These are phyloP conservation scores for Acanthosepion pharaonis DNA, from an alignment of 2,888 invertebrate genomes.

Conservation along the genomic window DNA sequence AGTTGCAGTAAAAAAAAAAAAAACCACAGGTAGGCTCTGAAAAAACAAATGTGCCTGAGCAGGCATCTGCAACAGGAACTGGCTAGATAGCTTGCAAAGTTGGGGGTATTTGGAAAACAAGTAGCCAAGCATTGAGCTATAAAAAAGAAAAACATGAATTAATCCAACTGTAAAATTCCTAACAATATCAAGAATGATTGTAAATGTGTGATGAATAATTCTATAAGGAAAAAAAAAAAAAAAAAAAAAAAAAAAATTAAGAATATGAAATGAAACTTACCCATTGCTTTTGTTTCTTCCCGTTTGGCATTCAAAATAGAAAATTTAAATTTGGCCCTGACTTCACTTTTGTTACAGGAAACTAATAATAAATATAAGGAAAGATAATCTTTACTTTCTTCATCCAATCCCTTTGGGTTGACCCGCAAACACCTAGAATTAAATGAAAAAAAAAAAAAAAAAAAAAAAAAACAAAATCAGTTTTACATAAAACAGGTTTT, in stretches of 20 bases:
- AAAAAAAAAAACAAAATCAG: too few relatives aligned
- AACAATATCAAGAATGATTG: background rate
- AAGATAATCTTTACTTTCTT: constrained; percentile 99
- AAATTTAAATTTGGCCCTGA: constrained; percentile 99
- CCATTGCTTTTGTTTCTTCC: constrained; percentile 99
- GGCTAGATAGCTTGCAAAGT: too few relatives aligned
- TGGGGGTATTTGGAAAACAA: too few relatives aligned
- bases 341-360: constrained; percentile 99
- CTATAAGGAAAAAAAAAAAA: background rate
- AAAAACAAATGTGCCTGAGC: too few relatives aligned
- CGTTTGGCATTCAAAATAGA: constrained; percentile 99
- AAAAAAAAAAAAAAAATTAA: background rate
- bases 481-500: too few relatives aligned
- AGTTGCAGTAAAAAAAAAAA: too few relatives aligned
- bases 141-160: too few relatives aligned
- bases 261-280: constrained; percentile 77
- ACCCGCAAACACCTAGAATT: constrained; percentile 92
- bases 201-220: too few relatives aligned
- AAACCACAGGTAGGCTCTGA: too few relatives aligned
- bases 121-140: too few relatives aligned
- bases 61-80: too few relatives aligned
- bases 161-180: background rate
- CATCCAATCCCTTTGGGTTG: constrained; percentile 99
- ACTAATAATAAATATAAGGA: constrained; percentile 98
- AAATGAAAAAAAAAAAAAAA: background rate